These are phyloP conservation scores for Oreohelix idahoensis DNA, from an alignment of 1,140 invertebrate species.

Conservation along the genomic window DNA sequence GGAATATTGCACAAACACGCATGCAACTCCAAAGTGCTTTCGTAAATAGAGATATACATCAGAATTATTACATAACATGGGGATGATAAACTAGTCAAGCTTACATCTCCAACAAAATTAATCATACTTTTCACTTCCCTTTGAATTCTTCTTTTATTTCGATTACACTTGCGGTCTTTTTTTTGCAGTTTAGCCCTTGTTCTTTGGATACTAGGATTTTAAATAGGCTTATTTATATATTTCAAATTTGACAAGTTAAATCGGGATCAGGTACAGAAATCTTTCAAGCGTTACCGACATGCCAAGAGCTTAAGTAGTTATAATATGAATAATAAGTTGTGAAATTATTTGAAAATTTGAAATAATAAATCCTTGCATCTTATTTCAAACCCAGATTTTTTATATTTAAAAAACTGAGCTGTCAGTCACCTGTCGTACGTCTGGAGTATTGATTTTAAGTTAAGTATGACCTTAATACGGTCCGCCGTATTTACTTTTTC, in stretches of 20 bases:
- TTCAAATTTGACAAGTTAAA: neutral
- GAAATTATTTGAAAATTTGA: neutral
- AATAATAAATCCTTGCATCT: neutral
- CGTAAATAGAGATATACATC: neutral
- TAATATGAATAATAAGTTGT: neutral
- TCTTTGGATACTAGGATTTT: neutral
- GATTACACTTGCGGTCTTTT: neutral
- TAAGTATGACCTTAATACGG: slow-evolving; percentile 5
- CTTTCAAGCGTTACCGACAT: neutral
- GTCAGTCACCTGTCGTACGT: slow-evolving; percentile 1
- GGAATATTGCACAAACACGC: slow-evolving; percentile 1
- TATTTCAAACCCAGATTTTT: neutral
- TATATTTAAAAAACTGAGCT: neutral
- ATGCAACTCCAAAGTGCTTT: neutral
- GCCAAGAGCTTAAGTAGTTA: neutral
- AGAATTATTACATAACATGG: neutral
- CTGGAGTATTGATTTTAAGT: neutral
- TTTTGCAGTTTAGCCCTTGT: neutral
- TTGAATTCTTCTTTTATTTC: neutral
- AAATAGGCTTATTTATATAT: slow-evolving; percentile 7
- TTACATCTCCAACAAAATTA: neutral
- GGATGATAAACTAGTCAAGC: neutral
- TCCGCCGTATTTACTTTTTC: neutral
- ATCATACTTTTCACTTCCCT: neutral
- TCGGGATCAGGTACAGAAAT: neutral